Evolutionary conservation across 2,113 vertebrate species (phyloP).

Genomic region (Crotophaga sulcirostris): DNA sequence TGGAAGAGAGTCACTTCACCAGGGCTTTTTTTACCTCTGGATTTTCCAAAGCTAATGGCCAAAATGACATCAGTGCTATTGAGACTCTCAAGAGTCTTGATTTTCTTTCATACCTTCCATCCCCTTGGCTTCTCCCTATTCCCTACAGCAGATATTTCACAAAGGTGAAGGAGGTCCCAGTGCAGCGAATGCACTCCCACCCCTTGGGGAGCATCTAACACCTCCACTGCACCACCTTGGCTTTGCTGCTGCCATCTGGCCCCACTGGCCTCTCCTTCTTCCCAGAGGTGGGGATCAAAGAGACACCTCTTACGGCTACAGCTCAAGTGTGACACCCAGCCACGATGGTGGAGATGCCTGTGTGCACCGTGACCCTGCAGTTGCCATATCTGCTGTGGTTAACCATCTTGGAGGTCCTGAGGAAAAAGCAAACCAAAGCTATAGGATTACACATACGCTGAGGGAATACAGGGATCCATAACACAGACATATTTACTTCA

Average conservation of each 20-base stretch:
- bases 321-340: accelerated
- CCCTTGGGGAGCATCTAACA: accelerated
- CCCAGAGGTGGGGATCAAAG: not conserved
- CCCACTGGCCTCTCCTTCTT: too few species aligned
- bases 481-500: not conserved
- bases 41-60: not conserved
- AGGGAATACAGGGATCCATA: accelerated
- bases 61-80: not conserved
- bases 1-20: not conserved
- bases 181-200: not conserved
- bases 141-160: not conserved
- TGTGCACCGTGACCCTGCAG: not conserved
- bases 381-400: not conserved
- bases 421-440: not conserved
- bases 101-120: not conserved
- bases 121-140: not conserved
- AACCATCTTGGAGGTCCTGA: not conserved
- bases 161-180: not conserved
- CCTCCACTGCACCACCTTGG: accelerated
- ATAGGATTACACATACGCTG: not conserved
- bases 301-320: not conserved
- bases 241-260: accelerated
- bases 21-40: not conserved
- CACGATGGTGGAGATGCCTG: not conserved
- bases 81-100: not conserved